Evolutionary conservation across 2,113 vertebrate species (phyloP), one percentile per base, ranked within the genome.

Genomic region (Syngnathus floridae): DNA sequence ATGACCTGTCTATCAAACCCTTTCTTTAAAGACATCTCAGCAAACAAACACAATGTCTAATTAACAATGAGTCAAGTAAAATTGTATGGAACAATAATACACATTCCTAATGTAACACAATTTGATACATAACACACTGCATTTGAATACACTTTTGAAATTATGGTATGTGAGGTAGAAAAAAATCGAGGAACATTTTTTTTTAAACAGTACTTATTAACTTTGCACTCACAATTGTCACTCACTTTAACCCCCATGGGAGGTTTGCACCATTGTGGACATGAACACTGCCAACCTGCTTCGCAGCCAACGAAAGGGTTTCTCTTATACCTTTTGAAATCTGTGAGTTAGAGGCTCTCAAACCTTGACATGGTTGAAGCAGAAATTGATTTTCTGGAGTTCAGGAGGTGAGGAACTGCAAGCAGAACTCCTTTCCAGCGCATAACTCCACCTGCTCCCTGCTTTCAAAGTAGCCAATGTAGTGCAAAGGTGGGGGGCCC

Each of bases 91-190:
- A 86, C 86, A 66, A 79, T 73, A 82, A 84, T 84, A 87, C 85
- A 83, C 82, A 86, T 73, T 80, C 80, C 81, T 86, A 87, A 90
- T 89, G 84, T 85, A 89, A 89, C 81, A 77, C 83, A 90, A 90
- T 90, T 90, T 45, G 13, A 45, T 13, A 43, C 12, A 13, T 4
- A 90, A 85, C 83, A 82, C 86, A 83, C 86, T 85, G 72, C 77
- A 86, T 85, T 90, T 87, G 86, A 80, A 78, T 82, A 77, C 78
- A 82, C 86, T 84, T 31, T 86, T 81, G 84, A 72, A 75, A 69
- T 63, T 67, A 67, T 65, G 72, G 72, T 65, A 63, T 75, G 54
- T 71, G 58, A 17, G 61, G 61, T 55, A 61, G 62, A 26, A 64
- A 56, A 56, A 51, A 51, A 43, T 43, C 5, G 40, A 40, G 64